Percentiles rank a stretch among this genome's conserved stretches.
These are phyloP conservation scores for Pseudococcus viburni DNA, from an alignment of 2,888 invertebrate genomes.

Conservation along the genomic window DNA sequence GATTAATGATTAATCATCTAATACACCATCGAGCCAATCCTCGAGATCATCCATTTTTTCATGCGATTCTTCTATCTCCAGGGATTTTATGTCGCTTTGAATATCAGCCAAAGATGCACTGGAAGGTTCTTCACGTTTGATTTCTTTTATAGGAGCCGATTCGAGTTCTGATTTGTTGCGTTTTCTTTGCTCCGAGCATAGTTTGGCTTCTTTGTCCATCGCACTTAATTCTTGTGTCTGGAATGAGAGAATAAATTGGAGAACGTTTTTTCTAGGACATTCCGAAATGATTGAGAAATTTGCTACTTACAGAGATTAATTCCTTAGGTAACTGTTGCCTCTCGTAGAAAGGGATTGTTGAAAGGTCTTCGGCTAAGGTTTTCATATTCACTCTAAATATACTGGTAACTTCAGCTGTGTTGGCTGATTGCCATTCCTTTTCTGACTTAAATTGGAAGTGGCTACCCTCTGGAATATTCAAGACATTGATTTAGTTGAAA, in stretches of 20 bases:
- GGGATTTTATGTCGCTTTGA: background rate
- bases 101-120: background rate
- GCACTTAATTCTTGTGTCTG: background rate
- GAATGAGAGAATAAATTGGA: background rate
- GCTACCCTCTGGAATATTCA: background rate
- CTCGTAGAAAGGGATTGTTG: conserved; percentile 31
- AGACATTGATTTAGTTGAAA: background rate
- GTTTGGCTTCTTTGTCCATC: background rate
- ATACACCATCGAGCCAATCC: conserved; percentile 23
- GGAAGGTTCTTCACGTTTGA: background rate
- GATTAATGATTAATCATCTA: background rate
- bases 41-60: conserved; percentile 28
- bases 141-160: background rate
- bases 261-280: no score
- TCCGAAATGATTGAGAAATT: no score
- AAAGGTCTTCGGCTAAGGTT: background rate
- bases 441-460: conserved; percentile 16
- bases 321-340: background rate
- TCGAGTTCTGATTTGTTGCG: background rate
- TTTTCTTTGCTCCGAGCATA: background rate
- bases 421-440: conserved; percentile 38
- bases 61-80: background rate
- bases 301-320: background rate
- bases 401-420: background rate
- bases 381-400: conserved; percentile 25